phyloP scores from a whole-genome alignment of 2,113 vertebrate genomes.

The Chloropsis cyanopogon region DNA sequence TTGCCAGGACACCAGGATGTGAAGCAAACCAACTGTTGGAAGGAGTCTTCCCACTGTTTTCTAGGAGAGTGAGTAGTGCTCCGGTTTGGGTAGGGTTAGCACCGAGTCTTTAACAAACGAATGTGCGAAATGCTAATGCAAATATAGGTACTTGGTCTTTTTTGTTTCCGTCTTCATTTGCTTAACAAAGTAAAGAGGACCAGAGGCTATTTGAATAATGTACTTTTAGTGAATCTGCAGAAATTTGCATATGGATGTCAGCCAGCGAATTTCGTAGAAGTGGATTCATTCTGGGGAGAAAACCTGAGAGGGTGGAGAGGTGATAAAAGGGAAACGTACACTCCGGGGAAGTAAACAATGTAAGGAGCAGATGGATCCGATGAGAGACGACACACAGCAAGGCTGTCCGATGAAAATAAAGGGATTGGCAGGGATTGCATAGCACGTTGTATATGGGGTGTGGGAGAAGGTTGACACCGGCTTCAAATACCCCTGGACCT shows the following conservation, averaged over 20 bases:
- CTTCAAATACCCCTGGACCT: not conserved
- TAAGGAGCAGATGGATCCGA: not conserved
- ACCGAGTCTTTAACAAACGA: not conserved
- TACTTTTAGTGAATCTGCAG: not conserved
- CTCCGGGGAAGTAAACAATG: not conserved
- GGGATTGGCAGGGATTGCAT: not conserved
- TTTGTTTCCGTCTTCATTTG: not conserved
- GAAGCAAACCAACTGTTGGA: not conserved
- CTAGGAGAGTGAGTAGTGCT: not conserved
- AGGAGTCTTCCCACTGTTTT: not conserved
- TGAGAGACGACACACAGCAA: not conserved
- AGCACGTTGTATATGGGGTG: not conserved
- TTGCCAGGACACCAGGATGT: not conserved
- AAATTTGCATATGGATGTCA: constrained; percentile 26
- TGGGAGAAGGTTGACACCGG: not conserved
- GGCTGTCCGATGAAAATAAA: not conserved
- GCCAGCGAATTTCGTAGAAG: not conserved
- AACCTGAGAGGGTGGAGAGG: not conserved
- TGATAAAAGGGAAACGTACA: not conserved
- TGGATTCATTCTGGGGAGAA: not conserved
- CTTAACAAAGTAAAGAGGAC: not conserved
- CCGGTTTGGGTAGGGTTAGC: not conserved
- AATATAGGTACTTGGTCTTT: constrained; percentile 18
- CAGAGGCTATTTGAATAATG: constrained; percentile 25
- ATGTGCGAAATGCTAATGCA: constrained; percentile 34